Base-by-base conservation (phyloP, 2,888 invertebrate species). In the Oligia latruncula region DNA sequence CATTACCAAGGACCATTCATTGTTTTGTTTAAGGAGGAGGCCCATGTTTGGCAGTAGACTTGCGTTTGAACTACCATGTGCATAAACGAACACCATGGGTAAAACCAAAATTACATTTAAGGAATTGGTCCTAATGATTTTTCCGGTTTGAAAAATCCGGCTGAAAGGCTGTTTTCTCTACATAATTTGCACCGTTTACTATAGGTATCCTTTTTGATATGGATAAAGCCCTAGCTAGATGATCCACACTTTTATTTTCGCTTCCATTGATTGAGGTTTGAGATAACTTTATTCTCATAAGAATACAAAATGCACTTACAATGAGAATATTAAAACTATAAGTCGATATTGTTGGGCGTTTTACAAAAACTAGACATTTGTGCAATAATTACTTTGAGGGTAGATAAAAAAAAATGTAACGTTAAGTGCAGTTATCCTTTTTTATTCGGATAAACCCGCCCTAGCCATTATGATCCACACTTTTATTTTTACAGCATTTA, bases 1-100 rank as follows among this genome's bases (percentile, higher is more conserved):
- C n/a, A 52, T 35, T 23, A 46, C 55, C 71, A 87, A 87, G 87
- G 84, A 62, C 46, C 23, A 68, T 71, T 78, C 74, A 84, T 87
- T 84, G 84, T 86, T 83, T 2, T 49, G 2, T 73, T 68, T 71
- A 71, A 55, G 79, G 79, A 65, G n/a, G 6, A 70, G 20, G 1
- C 5, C 66, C 67, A 46, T 67, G 2, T 72, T 58, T 0, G 60
- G 65, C 5, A 66, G n/a, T 29, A 9, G 23, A 52, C 71, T 55
- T 72, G 65, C 1, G 15, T 70, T 65, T 29, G 6, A 4, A 46
- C 35, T 65, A 46, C 6, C 35, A 15, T 15, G 52, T 9, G 20
- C 49, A 64, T n/a, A 15, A 43, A 60, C 23, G 66, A 55, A 6
- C 40, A 71, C 15, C 46, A 62, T 29, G 9, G 11, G 17, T 17